Base-by-base conservation (phyloP, 2,888 invertebrate genomes). In the Aricia artaxerxes region DNA sequence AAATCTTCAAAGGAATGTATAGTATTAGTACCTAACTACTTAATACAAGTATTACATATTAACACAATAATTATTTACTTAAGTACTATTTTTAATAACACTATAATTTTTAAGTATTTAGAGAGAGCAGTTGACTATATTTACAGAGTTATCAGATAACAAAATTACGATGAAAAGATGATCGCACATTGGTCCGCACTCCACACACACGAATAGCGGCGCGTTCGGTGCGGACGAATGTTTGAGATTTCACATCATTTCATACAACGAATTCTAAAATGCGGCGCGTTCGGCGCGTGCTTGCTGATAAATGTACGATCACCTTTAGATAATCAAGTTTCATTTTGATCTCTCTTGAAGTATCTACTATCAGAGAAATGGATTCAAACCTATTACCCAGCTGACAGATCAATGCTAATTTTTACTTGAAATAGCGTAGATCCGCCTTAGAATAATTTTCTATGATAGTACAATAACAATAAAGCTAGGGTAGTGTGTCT, bases 401-500 rank as follows among this genome's bases (percentile, higher is more conserved):
- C 53, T 57, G 16, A 57, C 4, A 57, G 16, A 57, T 57, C 49
- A 49, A 3, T 16, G 4, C 57, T 16, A 57, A 57, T 16, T 4
- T 57, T 16, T 13, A 57, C 16, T 57, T 57, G 16, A 57, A 16
- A 16, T 16, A 57, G 16, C 57, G 13, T 57, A 57, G 16, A 57
- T 16, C 16, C 24, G 24, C 61, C 61, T 61, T 24, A 6, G 24
- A 16, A 57, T 57, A 2, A 57, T 57, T 57, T 57, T 16, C 57
- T 57, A 4, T 57, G 57, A 16, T 16, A 57, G 16, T 49, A 2
- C 49, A 49, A 49, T 9, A 57, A 16, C 57, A 57, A 57, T 4
- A 1, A 57, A 57, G 57, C 57, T 53, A 53, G 24, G 24, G 24
- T 24, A 24, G 53, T 53, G 13, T 53, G 78, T 83, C 84, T 88